These are phyloP conservation scores for Halictus quadricinctus DNA, from an alignment of 2,888 invertebrate genomes.

Conservation along the genomic window DNA sequence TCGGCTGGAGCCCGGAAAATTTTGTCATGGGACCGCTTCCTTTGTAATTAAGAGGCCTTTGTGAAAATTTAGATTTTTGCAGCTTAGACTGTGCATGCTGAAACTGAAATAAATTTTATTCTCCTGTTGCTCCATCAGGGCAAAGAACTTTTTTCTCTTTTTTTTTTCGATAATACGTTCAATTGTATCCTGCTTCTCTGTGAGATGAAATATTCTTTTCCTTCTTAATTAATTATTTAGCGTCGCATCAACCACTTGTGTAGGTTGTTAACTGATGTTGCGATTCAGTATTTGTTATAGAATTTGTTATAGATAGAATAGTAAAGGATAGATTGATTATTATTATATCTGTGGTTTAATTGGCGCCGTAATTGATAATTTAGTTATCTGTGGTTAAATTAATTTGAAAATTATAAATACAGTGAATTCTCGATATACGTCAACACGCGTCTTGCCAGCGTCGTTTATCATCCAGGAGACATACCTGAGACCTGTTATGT, in stretches of 20 bases:
- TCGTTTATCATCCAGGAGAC: too few species aligned
- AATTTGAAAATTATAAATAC: background rate
- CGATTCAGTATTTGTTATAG: too few species aligned
- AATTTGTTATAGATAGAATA: background rate
- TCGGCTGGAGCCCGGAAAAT: background rate
- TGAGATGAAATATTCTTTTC: background rate
- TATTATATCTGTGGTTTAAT: background rate
- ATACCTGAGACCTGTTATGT: too few species aligned
- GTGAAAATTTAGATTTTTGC: background rate
- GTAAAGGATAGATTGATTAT: background rate
- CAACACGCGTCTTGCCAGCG: too few species aligned
- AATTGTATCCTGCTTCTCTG: background rate
- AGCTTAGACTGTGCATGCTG: background rate
- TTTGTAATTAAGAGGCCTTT: conserved; percentile 3
- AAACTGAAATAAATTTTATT: background rate
- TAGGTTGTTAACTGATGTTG: background rate
- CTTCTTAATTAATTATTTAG: background rate
- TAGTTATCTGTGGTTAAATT: background rate
- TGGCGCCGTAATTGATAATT: background rate
- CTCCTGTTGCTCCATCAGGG: background rate
- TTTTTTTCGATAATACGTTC: too few species aligned
- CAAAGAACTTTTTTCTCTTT: background rate
- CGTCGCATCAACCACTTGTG: background rate
- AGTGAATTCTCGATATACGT: too few species aligned
- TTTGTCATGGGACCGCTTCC: background rate